Base-by-base conservation (phyloP, 1,140 invertebrate genomes). In the Pararge aegeria region DNA sequence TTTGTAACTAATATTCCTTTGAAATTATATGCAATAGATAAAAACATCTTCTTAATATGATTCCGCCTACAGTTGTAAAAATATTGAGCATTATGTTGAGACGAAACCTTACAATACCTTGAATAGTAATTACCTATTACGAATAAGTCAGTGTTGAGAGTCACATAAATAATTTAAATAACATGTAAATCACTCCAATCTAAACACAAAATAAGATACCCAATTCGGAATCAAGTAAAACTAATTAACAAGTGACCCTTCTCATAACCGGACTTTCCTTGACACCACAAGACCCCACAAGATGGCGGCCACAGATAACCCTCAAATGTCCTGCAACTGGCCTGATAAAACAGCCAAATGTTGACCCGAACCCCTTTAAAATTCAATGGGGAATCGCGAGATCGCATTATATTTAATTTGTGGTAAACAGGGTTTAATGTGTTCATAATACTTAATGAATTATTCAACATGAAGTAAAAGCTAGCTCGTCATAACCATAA, bases 301-400 rank as follows among this genome's bases (percentile, higher is more conserved):
- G 84, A 86, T 86, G 71, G 69, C 63, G 56, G 73, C 69, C 75
- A 63, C 70, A 78, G 84, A 87, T 87, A 87, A 71, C 71, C 59
- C 65, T 55, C 59, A 60, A 82, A 74, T 73, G 83, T 64, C 76
- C 84, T 85, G 80, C 74, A 57, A 71, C 69, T 70, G 46, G 48
- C 50, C 77, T 75, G 84, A 87, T 87, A 87, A 83, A 81, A 85
- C 76, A 74, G 69, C 83, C 80, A 73, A 83, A 76, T 86, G 78
- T 75, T 78, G 61, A 68, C 61, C 64, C 56, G 44, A 50, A 52
- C 51, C 68, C 71, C 70, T 73, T 75, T 73, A 59, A 72, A 71
- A 68, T 61, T 68, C 67, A 63, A 61, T 60, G 40, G 68, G 73
- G 67, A 72, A 69, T 75, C 55, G 64, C 57, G 57, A 52, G 50